These are phyloP conservation scores for Mobula hypostoma DNA, from an alignment of 2,113 vertebrate genomes.

Conservation along the genomic window DNA sequence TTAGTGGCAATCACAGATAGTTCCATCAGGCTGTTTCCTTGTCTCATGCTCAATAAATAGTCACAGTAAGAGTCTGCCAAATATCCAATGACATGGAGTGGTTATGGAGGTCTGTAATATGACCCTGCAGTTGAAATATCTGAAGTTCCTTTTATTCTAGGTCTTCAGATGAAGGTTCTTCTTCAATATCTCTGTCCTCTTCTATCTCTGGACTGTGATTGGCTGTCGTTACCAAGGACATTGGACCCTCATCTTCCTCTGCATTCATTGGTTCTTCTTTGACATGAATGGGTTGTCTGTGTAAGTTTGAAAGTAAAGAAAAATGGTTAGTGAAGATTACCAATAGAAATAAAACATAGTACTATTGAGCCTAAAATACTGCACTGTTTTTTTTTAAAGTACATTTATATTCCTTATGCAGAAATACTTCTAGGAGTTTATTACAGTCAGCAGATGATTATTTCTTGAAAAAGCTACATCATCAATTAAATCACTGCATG, in stretches of 20 bases:
- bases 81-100: conserved; percentile 81
- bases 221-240: conserved; percentile 96
- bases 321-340: conserved; percentile 37
- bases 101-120: conserved; percentile 79
- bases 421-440: conserved; percentile 11
- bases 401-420: not conserved
- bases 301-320: conserved; percentile 45
- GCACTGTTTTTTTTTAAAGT: not conserved
- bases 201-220: conserved; percentile 98
- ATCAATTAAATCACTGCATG: conserved; percentile 29
- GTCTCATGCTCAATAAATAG: conserved; percentile 99
- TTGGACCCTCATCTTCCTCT: conserved; percentile 95
- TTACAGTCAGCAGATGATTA: conserved; percentile 26
- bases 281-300: conserved; percentile 87
- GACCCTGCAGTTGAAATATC: conserved; percentile 70
- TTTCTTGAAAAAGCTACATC: conserved; percentile 16
- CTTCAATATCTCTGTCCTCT: conserved; percentile 95
- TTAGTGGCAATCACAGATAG: conserved; percentile 86
- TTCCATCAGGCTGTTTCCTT: conserved; percentile 88
- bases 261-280: conserved; percentile 97
- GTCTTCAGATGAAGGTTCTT: conserved; percentile 98
- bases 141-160: conserved; percentile 79
- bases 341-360: conserved; percentile 33
- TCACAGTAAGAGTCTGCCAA: conserved; percentile 90
- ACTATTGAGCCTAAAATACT: not conserved